Evolutionary conservation across 2,797 vertebrate genomes (phyloP).

Genomic region (Danio choprae): DNA sequence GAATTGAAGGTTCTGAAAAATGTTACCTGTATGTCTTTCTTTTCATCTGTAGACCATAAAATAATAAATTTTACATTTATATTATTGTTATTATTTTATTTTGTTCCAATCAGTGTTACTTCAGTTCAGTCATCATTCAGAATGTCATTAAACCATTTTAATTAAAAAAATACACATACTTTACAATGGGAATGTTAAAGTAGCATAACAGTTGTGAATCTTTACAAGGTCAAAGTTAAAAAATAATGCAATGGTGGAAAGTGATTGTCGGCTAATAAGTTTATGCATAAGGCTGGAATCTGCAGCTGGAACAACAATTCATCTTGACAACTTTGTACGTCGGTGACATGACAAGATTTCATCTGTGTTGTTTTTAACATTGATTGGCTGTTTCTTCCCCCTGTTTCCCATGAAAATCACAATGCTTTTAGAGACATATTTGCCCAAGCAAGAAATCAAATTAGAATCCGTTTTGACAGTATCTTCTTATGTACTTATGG

Average conservation of each 20-base stretch:
- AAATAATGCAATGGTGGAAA: neutral
- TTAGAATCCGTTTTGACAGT: slow-evolving; percentile 68
- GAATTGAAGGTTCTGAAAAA: too few relatives aligned
- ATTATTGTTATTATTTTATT: too few relatives aligned
- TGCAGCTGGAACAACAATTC: slow-evolving; percentile 48
- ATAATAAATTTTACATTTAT: too few relatives aligned
- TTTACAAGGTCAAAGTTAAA: slow-evolving; percentile 49
- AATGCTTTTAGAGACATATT: slow-evolving; percentile 44
- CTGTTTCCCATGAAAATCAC: slow-evolving; percentile 12
- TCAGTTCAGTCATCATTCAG: too few relatives aligned
- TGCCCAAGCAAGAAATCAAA: slow-evolving; percentile 59
- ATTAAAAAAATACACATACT: neutral
- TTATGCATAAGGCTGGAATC: slow-evolving; percentile 45
- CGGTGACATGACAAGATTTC: slow-evolving; percentile 25
- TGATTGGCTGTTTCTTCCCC: slow-evolving; percentile 35
- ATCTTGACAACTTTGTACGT: slow-evolving; percentile 57
- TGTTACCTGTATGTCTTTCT: too few relatives aligned
- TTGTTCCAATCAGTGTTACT: too few relatives aligned
- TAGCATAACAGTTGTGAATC: neutral
- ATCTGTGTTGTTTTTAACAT: slow-evolving; percentile 39
- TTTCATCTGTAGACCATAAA: too few relatives aligned
- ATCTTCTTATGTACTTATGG: slow-evolving; percentile 64
- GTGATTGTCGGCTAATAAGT: too few relatives aligned
- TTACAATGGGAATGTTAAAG: neutral
- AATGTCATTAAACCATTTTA: too few relatives aligned